These are phyloP conservation scores for Ariopsis seemanni DNA, from an alignment of 2,113 vertebrate genomes.

Conservation along the genomic window DNA sequence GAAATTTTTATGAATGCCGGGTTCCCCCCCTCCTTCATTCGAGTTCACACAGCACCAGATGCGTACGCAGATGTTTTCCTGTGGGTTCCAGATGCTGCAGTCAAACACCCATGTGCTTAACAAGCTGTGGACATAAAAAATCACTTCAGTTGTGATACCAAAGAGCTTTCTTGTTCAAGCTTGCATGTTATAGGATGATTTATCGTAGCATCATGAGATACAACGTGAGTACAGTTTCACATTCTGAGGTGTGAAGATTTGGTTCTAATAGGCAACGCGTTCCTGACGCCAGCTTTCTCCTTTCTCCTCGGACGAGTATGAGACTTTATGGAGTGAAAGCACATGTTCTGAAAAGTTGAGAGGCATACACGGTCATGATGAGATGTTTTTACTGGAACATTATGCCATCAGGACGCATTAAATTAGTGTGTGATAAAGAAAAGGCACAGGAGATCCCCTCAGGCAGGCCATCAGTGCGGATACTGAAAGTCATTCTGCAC, in stretches of 20 bases:
- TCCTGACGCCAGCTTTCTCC: conserved; percentile 53
- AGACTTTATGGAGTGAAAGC: conserved; percentile 65
- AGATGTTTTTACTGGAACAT: conserved; percentile 40
- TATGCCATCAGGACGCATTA: conserved; percentile 34
- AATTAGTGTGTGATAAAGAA: conserved; percentile 39
- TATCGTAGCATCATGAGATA: conserved; percentile 64
- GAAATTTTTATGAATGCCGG: conserved; percentile 9
- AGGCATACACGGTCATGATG: conserved; percentile 3
- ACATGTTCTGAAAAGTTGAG: conserved; percentile 64
- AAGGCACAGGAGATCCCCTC: conserved; percentile 5
- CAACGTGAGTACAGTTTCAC: conserved; percentile 67
- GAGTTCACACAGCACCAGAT: conserved; percentile 71
- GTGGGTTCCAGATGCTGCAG: conserved; percentile 73
- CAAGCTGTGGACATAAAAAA: conserved; percentile 80
- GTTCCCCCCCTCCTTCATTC: conserved; percentile 21
- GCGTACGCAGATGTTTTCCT: conserved; percentile 74
- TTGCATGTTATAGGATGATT: conserved; percentile 68
- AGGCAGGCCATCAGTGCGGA: background rate
- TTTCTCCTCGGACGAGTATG: conserved; percentile 52
- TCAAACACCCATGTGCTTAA: conserved; percentile 75
- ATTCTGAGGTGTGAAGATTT: conserved; percentile 58
- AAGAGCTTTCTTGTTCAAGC: conserved; percentile 58
- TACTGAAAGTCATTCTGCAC: background rate
- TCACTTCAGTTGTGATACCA: conserved; percentile 68
- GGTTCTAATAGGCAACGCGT: conserved; percentile 64